These are phyloP conservation scores for Cataglyphis albicans DNA, from an alignment of 2,888 invertebrate species.

Conservation along the genomic window DNA sequence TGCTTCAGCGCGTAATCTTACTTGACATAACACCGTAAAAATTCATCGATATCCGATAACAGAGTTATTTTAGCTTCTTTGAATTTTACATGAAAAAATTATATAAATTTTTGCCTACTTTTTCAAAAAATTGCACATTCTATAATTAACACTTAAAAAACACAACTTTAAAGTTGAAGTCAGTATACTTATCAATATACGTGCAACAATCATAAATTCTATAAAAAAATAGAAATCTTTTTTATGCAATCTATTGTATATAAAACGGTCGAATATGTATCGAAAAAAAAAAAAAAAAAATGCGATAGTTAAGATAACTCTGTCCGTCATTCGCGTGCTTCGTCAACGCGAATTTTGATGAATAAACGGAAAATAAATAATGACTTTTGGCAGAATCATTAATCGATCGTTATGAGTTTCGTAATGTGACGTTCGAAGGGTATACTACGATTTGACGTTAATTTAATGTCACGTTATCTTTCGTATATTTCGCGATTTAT, in stretches of 20 bases:
- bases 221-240: background rate
- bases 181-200: background rate
- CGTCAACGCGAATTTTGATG: constrained; percentile 71
- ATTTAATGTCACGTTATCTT: constrained; percentile 75
- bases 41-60: background rate
- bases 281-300: constrained; percentile 43
- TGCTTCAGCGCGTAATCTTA: background rate
- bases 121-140: constrained; percentile 3
- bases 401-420: constrained; percentile 66
- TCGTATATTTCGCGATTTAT: constrained; percentile 68
- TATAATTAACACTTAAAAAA: background rate
- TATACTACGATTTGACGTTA: constrained; percentile 66
- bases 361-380: constrained; percentile 73
- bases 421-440: constrained; percentile 72
- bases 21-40: background rate
- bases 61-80: background rate
- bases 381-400: constrained; percentile 73
- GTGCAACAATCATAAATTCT: background rate
- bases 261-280: background rate
- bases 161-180: background rate
- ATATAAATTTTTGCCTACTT: background rate
- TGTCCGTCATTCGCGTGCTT: constrained; percentile 60
- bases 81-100: background rate
- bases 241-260: background rate
- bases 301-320: constrained; percentile 46